These are phyloP conservation scores for Trichonephila clavipes DNA, from an alignment of 1,140 invertebrate genomes.

Conservation along the genomic window DNA sequence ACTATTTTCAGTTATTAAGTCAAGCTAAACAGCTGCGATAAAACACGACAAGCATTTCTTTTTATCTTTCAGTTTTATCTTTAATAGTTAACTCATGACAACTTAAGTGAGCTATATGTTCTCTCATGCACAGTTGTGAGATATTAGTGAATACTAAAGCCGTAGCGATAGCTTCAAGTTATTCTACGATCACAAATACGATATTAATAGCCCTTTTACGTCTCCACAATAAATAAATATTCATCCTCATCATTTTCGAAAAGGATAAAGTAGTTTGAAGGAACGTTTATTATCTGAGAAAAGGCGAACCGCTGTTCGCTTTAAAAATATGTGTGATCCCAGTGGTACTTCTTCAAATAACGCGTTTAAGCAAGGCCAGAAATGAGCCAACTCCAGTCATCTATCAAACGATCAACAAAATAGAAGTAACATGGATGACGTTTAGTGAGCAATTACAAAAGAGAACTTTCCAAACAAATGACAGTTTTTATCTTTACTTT, in stretches of 20 bases:
- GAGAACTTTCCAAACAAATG: slow-evolving; percentile 51
- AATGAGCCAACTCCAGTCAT: not conserved
- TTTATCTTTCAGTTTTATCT: too few species aligned
- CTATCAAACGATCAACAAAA: slow-evolving; percentile 39
- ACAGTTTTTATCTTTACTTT: slow-evolving; percentile 45
- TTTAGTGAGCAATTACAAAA: slow-evolving; percentile 51
- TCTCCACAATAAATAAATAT: not conserved
- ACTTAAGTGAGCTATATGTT: not conserved
- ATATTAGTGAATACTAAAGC: not conserved
- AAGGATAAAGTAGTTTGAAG: not conserved
- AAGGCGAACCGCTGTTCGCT: not conserved
- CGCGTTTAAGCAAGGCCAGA: slow-evolving; percentile 14
- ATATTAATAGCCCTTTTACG: not conserved
- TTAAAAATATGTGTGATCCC: slow-evolving; percentile 19
- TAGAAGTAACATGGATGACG: slow-evolving; percentile 34
- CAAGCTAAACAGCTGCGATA: too few species aligned
- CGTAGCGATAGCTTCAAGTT: not conserved
- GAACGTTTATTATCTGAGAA: not conserved
- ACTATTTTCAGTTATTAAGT: too few species aligned
- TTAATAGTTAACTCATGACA: not conserved
- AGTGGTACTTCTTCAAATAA: not conserved
- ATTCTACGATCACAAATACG: not conserved
- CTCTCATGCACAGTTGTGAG: not conserved
- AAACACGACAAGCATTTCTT: too few species aligned
- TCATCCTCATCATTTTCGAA: not conserved